Conservation (phyloP, 2,797 vertebrate genomes). For the Sebastes goodei region DNA sequence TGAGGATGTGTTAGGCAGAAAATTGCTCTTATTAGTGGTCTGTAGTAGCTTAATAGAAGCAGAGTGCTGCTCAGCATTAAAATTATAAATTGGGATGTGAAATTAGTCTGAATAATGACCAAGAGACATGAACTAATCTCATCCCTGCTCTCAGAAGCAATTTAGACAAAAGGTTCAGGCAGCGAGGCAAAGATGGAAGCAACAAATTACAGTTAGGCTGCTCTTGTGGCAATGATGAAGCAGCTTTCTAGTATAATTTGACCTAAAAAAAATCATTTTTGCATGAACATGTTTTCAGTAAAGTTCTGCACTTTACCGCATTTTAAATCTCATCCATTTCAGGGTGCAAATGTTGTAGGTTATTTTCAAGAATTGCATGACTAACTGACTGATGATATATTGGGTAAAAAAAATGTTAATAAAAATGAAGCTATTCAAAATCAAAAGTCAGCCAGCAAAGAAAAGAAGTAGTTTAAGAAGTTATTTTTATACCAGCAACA, state of each 20-base stretch:
- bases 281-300: too few species aligned
- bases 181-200: background rate
- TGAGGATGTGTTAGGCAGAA: background rate
- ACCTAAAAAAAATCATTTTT: background rate
- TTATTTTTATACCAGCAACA: background rate
- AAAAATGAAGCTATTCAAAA: background rate
- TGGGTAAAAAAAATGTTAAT: background rate
- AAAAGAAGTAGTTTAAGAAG: background rate
- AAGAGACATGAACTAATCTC: background rate
- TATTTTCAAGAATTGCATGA: background rate
- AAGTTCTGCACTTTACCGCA: background rate
- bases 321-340: background rate
- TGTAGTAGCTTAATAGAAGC: background rate
- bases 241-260: background rate
- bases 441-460: background rate
- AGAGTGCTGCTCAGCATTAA: background rate
- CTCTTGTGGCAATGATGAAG: background rate
- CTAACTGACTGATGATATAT: background rate
- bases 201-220: background rate
- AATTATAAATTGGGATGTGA: background rate
- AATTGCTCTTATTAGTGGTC: background rate
- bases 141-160: background rate
- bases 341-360: background rate
- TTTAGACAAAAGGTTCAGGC: background rate
- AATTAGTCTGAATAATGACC: background rate